Evolutionary conservation across 2,888 invertebrate genomes (phyloP).

Genomic region (Scaptomyza flava): DNA sequence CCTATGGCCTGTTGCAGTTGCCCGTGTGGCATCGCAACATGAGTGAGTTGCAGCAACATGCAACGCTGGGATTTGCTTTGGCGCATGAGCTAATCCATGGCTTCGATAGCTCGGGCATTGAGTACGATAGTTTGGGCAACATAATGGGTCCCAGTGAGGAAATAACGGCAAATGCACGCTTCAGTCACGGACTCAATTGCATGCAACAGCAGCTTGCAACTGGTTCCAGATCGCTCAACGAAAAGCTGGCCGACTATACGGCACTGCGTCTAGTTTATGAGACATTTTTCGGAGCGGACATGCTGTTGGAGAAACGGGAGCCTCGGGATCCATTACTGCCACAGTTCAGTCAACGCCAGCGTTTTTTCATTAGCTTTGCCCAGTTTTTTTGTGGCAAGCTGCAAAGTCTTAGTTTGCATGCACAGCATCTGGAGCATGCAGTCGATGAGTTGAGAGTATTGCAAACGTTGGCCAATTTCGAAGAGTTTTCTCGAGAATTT

Average conservation of each 20-base stretch:
- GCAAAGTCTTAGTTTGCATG: slow-evolving; percentile 62
- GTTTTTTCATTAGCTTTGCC: slow-evolving; percentile 81
- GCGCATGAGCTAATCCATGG: slow-evolving; percentile 82
- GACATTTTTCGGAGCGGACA: slow-evolving; percentile 66
- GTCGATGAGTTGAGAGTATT: slow-evolving; percentile 78
- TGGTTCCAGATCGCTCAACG: slow-evolving; percentile 74
- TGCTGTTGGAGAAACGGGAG: slow-evolving; percentile 41
- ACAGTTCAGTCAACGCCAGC: slow-evolving; percentile 75
- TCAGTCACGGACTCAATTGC: slow-evolving; percentile 73
- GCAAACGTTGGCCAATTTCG: slow-evolving; percentile 81
- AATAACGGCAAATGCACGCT: slow-evolving; percentile 71
- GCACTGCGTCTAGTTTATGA: slow-evolving; percentile 80
- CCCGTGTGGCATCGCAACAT: slow-evolving; percentile 77
- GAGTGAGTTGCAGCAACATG: slow-evolving; percentile 71
- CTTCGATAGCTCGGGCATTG: slow-evolving; percentile 80
- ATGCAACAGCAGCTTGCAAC: slow-evolving; percentile 79
- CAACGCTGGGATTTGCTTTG: slow-evolving; percentile 77
- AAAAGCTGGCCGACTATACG: slow-evolving; percentile 81
- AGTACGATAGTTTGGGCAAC: slow-evolving; percentile 80
- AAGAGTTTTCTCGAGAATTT: slow-evolving; percentile 79
- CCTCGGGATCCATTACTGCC: slow-evolving; percentile 62
- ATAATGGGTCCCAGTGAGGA: slow-evolving; percentile 81
- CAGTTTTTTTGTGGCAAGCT: slow-evolving; percentile 81
- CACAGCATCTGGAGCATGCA: slow-evolving; percentile 74
- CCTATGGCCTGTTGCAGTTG: slow-evolving; percentile 77